Evolutionary conservation across 2,113 vertebrate species (phyloP).

Genomic region (Uria aalge): DNA sequence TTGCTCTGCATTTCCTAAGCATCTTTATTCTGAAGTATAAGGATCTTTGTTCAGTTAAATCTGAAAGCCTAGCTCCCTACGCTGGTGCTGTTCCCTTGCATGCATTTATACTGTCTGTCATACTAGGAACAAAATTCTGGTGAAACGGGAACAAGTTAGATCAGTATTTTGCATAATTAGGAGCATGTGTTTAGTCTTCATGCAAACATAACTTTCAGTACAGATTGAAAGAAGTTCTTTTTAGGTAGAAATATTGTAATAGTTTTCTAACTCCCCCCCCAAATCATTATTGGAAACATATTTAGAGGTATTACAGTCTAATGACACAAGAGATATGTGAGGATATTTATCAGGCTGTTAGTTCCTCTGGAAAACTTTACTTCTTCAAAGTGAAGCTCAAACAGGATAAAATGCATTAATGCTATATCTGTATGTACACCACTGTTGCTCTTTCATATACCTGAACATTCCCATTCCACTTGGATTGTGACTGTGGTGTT

Average conservation of each 20-base stretch:
- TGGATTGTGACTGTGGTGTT: not conserved
- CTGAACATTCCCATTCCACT: not conserved
- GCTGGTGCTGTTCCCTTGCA: not conserved
- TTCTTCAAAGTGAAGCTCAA: not conserved
- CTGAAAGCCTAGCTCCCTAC: not conserved
- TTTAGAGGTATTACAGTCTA: not conserved
- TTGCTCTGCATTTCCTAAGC: not conserved
- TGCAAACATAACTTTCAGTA: not conserved
- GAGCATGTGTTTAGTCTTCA: not conserved
- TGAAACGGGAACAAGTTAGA: not conserved
- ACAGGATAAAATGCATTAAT: not conserved
- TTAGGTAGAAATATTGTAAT: not conserved
- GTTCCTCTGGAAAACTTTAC: not conserved
- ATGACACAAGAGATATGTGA: not conserved
- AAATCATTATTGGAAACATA: not conserved
- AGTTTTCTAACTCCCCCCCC: accelerated
- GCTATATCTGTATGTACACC: accelerated
- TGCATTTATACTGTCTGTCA: not conserved
- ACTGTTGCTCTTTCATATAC: not conserved
- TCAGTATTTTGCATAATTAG: not conserved
- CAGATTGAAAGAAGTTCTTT: not conserved
- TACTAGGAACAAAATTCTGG: not conserved
- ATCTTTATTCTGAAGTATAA: not conserved
- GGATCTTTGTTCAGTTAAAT: not conserved
- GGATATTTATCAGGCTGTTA: not conserved